Evolutionary conservation across 1,140 invertebrate species (phyloP), one percentile per base, ranked within the genome.

Genomic region (Luehdorfia chinensis): DNA sequence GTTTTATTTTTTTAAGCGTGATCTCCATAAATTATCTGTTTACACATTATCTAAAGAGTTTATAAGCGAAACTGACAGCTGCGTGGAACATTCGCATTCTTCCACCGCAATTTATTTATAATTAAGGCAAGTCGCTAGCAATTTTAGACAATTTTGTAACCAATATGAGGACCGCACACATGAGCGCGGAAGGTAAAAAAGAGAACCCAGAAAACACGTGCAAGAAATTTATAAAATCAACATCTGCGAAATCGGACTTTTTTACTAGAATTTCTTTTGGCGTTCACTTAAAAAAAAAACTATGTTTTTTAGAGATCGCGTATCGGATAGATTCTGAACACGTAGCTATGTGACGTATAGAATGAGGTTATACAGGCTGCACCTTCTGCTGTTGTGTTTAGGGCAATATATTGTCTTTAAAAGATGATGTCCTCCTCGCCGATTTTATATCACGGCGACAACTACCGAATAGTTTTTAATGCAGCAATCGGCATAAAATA

Each of bases 211-310:
- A 59, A 63, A 64, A 71, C 69, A 73, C 66, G 71, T 75, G 74
- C 66, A 69, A 66, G 68, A 67, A 69, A 75, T 72, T 72, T 66
- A 69, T 73, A 70, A 65, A 68, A 68, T 49, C 59, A 64, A 68
- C 67, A 71, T 66, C 67, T 75, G 72, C 72, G 59, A 75, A 75
- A 75, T 73, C 60, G 61, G 45, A 50, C 50, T 62, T 75, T 75
- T 75, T 75, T 74, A 66, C 41, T 6, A 15, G 46, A 53, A 66
- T 66, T 72, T 75, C 64, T 72, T 72, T 72, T 46, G 58, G 47
- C 49, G 41, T 57, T 53, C 37, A 34, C 14, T 55, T 61, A 62
- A 63, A 27, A 50, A 54, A 32, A 47, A 41, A 55, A 53, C 33
- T 19, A 47, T 49, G 66, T 68, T 75, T 75, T 75, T 76, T 76